phyloP scores from a whole-genome alignment of 2,113 vertebrate species.

The Daphoenositta chrysoptera region DNA sequence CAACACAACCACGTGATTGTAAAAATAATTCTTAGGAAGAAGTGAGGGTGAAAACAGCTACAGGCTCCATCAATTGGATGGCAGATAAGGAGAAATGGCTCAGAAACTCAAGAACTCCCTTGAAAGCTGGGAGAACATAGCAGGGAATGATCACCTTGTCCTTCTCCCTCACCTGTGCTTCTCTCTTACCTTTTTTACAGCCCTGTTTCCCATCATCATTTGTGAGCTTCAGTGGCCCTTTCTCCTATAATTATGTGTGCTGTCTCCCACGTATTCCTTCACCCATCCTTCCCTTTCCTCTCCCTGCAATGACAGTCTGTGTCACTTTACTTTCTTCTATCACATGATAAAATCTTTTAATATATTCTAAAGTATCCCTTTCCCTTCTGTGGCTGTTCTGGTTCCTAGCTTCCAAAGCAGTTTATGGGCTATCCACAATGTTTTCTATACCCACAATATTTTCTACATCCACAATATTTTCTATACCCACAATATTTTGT shows the following conservation, averaged over 20 bases:
- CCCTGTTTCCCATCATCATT: not conserved
- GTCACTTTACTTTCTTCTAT: not conserved
- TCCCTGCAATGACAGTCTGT: not conserved
- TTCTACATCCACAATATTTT: not conserved
- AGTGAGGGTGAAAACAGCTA: not conserved
- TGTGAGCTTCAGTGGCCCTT: not conserved
- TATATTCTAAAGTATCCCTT: not conserved
- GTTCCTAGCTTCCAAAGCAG: not conserved
- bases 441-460: not conserved
- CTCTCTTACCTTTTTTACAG: not conserved
- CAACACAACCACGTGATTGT: fast-evolving
- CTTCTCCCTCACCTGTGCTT: not conserved
- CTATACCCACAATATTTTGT: not conserved
- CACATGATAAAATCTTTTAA: not conserved
- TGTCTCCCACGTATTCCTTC: not conserved
- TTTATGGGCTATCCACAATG: too few species aligned
- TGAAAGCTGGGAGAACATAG: not conserved
- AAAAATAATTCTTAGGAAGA: not conserved
- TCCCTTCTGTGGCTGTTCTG: not conserved
- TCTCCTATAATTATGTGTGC: not conserved
- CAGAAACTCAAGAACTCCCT: not conserved
- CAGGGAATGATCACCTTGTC: not conserved
- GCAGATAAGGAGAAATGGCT: not conserved
- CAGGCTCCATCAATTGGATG: not conserved
- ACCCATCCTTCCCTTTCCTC: not conserved